These are phyloP conservation scores for Colletes gigas DNA, from an alignment of 1,140 invertebrate species.

Conservation along the genomic window DNA sequence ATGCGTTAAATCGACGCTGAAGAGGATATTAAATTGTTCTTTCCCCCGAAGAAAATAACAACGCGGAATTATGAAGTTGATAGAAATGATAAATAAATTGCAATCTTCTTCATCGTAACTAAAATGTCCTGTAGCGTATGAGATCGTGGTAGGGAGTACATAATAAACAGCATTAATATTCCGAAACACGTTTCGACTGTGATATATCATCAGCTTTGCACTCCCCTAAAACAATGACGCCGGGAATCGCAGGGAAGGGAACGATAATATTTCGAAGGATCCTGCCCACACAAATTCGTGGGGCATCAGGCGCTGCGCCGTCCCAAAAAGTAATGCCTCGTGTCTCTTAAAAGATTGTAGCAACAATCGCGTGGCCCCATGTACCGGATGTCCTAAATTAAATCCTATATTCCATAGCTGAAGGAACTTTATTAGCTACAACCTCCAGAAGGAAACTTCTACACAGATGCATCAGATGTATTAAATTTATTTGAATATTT, in stretches of 20 bases:
- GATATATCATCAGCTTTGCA: constrained; percentile 66
- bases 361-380: constrained; percentile 45
- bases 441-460: no score
- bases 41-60: no score
- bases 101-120: neutral
- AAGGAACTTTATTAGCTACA: no score
- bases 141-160: constrained; percentile 33
- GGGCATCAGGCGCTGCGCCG: constrained; percentile 38
- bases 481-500: no score
- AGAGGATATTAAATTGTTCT: no score
- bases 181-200: constrained; percentile 52
- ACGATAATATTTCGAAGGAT: constrained; percentile 66
- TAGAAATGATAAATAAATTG: no score
- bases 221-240: constrained; percentile 67
- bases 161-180: constrained; percentile 66
- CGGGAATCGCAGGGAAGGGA: constrained; percentile 42
- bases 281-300: constrained; percentile 53
- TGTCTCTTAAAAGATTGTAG: constrained; percentile 62
- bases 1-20: no score
- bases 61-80: no score
- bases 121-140: neutral
- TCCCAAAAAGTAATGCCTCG: constrained; percentile 63
- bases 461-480: no score
- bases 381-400: constrained; percentile 48
- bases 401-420: neutral